phyloP scores from a whole-genome alignment of 53 echinoderm and acorn worm genomes.

The Crossaster papposus region DNA sequence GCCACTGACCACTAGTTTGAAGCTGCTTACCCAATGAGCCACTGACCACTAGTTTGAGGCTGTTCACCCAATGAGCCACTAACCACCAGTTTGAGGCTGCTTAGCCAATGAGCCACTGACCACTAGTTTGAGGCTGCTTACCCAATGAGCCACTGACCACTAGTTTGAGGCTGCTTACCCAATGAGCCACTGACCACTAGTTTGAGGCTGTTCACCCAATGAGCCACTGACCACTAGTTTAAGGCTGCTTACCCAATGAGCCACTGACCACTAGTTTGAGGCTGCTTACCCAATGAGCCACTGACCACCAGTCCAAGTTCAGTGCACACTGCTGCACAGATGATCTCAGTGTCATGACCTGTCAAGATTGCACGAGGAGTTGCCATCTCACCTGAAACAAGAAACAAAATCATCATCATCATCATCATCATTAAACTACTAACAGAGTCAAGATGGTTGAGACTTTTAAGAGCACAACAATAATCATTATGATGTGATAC shows the following conservation, averaged over 20 bases:
- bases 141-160: conserved; percentile 98
- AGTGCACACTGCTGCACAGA: conserved; percentile 93
- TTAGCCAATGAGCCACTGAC: too few relatives aligned
- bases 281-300: conserved; percentile 86
- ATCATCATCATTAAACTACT: not conserved
- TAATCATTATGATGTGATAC: too few relatives aligned
- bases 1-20: conserved; percentile 97
- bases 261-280: conserved; percentile 88
- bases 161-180: not conserved
- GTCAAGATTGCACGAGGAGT: conserved; percentile 97
- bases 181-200: too few relatives aligned
- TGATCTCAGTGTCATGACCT: conserved; percentile 98
- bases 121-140: conserved; percentile 36
- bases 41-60: conserved; percentile 97
- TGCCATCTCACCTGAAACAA: conserved; percentile 86
- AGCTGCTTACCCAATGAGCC: conserved; percentile 96
- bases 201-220: too few relatives aligned
- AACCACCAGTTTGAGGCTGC: conserved; percentile 94
- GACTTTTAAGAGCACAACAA: too few relatives aligned
- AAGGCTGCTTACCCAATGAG: conserved; percentile 73
- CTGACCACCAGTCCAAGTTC: conserved; percentile 98
- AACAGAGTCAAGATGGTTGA: too few relatives aligned
- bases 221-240: too few relatives aligned
- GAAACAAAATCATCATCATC: not conserved
- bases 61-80: conserved; percentile 98